phyloP scores from a whole-genome alignment of 2,113 vertebrate genomes.

The Saccopteryx leptura region DNA sequence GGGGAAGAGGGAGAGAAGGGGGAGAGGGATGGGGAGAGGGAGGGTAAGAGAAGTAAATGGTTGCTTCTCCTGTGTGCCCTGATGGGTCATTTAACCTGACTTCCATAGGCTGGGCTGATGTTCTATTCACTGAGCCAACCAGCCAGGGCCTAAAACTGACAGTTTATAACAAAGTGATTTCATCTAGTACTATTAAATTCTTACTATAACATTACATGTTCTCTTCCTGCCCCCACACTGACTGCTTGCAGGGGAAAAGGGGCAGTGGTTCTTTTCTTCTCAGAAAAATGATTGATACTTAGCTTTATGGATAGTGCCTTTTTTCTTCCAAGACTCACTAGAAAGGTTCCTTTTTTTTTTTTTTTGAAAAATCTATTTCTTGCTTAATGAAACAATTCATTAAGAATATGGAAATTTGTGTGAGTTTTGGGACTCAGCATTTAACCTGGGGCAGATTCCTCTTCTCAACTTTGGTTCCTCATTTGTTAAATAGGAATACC shows the following conservation, averaged over 20 bases:
- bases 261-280: neutral
- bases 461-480: conserved; percentile 12
- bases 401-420: neutral
- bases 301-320: neutral
- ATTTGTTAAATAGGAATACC: neutral
- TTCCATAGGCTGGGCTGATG: no score
- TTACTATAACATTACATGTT: neutral
- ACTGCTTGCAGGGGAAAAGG: neutral
- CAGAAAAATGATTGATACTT: neutral
- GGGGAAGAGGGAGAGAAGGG: no score
- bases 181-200: neutral
- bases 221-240: neutral
- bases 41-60: no score
- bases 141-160: neutral
- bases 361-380: neutral
- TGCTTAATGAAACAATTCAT: neutral
- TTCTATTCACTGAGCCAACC: no score
- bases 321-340: neutral
- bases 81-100: no score
- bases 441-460: neutral
- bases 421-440: neutral
- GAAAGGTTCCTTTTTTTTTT: neutral
- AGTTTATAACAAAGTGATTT: conserved; percentile 24
- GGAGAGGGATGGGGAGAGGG: no score
- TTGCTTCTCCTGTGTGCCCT: no score